Evolutionary conservation across 2,888 invertebrate genomes (phyloP).

Genomic region (Argyra leucocephala): DNA sequence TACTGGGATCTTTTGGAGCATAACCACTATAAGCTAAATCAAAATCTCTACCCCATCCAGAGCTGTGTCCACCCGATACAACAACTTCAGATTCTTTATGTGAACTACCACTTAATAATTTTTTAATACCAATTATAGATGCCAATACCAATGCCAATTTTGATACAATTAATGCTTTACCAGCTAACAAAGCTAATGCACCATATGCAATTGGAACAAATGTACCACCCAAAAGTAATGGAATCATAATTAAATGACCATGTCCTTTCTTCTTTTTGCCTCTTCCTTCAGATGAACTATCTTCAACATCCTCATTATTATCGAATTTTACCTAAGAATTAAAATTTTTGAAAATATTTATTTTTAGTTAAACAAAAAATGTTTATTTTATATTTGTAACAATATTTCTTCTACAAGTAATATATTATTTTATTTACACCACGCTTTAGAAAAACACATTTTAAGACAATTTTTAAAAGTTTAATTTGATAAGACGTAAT

Average conservation of each 20-base stretch:
- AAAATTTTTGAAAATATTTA: no score
- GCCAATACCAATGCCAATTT: conserved; percentile 73
- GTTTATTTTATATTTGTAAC: no score
- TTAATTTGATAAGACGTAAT: no score
- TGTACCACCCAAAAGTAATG: conserved; percentile 69
- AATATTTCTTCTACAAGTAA: no score
- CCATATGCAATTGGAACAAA: conserved; percentile 74
- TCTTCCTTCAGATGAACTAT: conserved; percentile 52
- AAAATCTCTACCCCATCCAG: conserved; percentile 64
- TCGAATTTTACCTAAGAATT: conserved; percentile 61
- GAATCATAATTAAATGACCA: conserved; percentile 65
- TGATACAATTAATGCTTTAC: conserved; percentile 76
- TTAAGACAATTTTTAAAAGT: no score
- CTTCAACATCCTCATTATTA: conserved; percentile 53
- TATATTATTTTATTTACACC: no score
- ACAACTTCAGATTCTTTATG: conserved; percentile 59
- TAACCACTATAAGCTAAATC: conserved; percentile 52
- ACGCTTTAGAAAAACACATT: no score
- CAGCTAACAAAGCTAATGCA: conserved; percentile 69
- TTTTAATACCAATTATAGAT: conserved; percentile 76
- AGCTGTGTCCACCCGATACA: conserved; percentile 59
- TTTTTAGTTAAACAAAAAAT: no score
- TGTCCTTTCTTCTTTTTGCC: conserved; percentile 55
- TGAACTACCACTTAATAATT: conserved; percentile 59
- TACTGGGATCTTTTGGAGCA: conserved; percentile 40